Conservation (phyloP, 2,113 vertebrate genomes). For the Drymodes brunneopygia region DNA sequence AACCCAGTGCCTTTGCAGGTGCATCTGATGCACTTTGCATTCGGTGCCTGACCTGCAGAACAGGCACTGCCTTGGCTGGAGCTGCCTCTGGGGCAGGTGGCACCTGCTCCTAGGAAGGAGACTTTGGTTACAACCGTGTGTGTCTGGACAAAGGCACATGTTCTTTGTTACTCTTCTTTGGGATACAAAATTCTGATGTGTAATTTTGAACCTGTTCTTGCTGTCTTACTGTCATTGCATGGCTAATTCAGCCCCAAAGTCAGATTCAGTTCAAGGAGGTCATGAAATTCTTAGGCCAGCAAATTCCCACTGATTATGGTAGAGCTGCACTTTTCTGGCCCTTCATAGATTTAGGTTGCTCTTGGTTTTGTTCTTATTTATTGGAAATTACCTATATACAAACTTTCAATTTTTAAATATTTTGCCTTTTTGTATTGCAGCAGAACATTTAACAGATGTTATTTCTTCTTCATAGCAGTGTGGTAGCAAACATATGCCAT, state of each 20-base stretch:
- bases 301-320: not conserved
- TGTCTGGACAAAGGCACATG: fast-evolving
- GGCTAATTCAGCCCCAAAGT: not conserved
- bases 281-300: not conserved
- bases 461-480: not conserved
- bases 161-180: not conserved
- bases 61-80: not conserved
- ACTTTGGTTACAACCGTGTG: fast-evolving
- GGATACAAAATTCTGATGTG: not conserved
- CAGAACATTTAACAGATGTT: not conserved
- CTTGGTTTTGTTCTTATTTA: not conserved
- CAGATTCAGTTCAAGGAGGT: not conserved
- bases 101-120: not conserved
- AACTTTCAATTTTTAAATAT: not conserved
- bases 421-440: not conserved
- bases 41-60: fast-evolving
- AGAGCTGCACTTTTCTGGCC: not conserved
- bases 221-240: fast-evolving
- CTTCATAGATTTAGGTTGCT: not conserved
- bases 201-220: not conserved
- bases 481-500: not conserved
- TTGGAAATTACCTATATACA: not conserved
- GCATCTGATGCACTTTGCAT: not conserved
- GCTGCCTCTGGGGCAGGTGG: not conserved
- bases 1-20: not conserved